phyloP scores from a whole-genome alignment of 2,797 vertebrate genomes.

The Lophura swinhoii region DNA sequence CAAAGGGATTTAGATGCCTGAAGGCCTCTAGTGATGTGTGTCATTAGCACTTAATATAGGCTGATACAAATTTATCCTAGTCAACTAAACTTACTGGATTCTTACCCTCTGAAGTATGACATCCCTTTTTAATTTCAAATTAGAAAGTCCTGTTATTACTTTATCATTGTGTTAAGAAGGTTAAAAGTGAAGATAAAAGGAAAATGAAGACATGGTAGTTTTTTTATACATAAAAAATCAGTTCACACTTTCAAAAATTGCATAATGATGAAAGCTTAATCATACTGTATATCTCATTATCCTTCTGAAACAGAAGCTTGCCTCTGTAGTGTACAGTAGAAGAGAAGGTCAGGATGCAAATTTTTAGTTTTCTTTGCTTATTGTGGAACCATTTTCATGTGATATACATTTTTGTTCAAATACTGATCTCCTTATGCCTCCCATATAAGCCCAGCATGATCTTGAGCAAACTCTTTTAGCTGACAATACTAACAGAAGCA shows the following conservation, averaged over 20 bases:
- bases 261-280: neutral
- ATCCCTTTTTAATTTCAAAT: conserved; percentile 6
- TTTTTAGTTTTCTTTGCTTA: neutral
- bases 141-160: conserved; percentile 36
- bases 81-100: neutral
- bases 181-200: conserved; percentile 27
- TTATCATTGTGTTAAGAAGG: conserved; percentile 33
- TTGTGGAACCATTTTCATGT: neutral
- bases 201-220: neutral
- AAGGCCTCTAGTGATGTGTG: neutral
- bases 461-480: neutral
- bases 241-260: neutral
- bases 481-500: neutral
- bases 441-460: neutral
- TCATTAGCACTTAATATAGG: neutral
- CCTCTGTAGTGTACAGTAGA: neutral
- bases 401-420: accelerated
- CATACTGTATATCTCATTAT: neutral
- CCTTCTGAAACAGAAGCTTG: neutral
- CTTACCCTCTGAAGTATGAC: conserved; percentile 1
- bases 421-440: neutral
- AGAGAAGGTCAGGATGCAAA: neutral
- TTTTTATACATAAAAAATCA: neutral
- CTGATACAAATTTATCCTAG: neutral
- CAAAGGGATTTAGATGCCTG: neutral